Evolutionary conservation across 2,797 vertebrate species (phyloP).

Genomic region (Typhlichthys subterraneus): DNA sequence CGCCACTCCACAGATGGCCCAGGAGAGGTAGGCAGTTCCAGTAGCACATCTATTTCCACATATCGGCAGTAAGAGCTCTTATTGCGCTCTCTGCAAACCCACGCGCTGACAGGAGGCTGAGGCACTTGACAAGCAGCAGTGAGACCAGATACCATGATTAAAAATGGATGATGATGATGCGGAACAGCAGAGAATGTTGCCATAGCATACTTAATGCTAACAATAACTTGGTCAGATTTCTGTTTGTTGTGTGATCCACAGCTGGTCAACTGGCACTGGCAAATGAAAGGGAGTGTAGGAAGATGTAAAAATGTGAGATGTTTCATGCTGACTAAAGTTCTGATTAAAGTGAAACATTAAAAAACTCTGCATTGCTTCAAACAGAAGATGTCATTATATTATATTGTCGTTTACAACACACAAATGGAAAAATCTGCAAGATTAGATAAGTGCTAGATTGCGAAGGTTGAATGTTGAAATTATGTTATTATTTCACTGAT

Average conservation of each 20-base stretch:
- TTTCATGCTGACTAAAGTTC: too few relatives aligned
- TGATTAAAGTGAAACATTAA: too few relatives aligned
- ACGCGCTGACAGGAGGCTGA: constrained; percentile 70
- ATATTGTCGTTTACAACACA: background rate
- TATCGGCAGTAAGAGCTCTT: constrained; percentile 68
- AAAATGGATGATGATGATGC: constrained; percentile 69
- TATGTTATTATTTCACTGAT: too few relatives aligned
- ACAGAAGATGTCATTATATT: constrained; percentile 1
- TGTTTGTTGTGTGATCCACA: too few relatives aligned
- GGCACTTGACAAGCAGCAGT: constrained; percentile 66
- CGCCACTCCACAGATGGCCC: constrained; percentile 69
- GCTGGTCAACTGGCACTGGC: too few relatives aligned
- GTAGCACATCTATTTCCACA: constrained; percentile 71
- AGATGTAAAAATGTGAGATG: too few relatives aligned
- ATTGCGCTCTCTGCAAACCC: constrained; percentile 59
- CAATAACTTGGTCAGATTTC: background rate
- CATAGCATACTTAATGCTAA: constrained; percentile 43
- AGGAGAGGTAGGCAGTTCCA: constrained; percentile 71
- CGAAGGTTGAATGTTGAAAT: too few relatives aligned
- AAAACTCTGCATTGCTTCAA: background rate
- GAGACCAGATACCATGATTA: constrained; percentile 68
- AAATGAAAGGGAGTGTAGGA: too few relatives aligned
- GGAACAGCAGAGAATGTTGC: constrained; percentile 54
- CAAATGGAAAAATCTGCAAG: background rate
- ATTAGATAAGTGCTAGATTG: background rate